Evolutionary conservation across 2,888 invertebrate genomes (phyloP), one percentile per base, ranked within the genome.

Genomic region (Lomographa bimaculata): DNA sequence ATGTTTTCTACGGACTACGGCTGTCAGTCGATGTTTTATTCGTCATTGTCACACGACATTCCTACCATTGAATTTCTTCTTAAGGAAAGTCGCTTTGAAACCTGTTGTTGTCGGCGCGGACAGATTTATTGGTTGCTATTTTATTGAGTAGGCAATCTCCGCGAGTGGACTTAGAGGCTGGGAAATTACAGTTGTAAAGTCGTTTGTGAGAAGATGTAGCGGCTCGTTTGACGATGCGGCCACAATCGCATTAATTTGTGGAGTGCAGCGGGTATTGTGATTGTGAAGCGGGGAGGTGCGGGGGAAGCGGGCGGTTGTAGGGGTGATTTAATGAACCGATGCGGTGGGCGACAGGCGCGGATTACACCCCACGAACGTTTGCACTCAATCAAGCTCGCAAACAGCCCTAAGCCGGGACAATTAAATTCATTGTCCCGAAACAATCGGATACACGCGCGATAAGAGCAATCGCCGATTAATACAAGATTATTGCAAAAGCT

Each of bases 311-410:
- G 54, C 56, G 57, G 53, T 40, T 60, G 52, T 53, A 48, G 68
- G 80, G 79, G 80, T 75, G 83, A 80, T 78, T 86, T 86, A 87
- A 87, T 85, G 85, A 85, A 81, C 80, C 81, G 74, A 76, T 76
- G 84, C 77, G 83, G 83, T 70, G 78, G 78, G 73, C 76, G 84
- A 83, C 84, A 76, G 75, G 71, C 79, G 76, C 71, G 86, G 86
- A 84, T 84, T 85, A 84, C 86, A 78, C 85, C 81, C 83, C 79
- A 72, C 79, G 68, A 75, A 65, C 80, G 80, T 82, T 85, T 80
- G 84, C 85, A 85, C 86, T 86, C 85, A 86, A 87, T 87, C 86
- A 86, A 77, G 75, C 84, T 77, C 77, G 82, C 87, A 83, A 87
- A 85, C 86, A 87, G 74, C 79, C 73, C 80, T 80, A 79, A 84